phyloP scores from a whole-genome alignment of 2,888 invertebrate species.

The Thalpophila matura region DNA sequence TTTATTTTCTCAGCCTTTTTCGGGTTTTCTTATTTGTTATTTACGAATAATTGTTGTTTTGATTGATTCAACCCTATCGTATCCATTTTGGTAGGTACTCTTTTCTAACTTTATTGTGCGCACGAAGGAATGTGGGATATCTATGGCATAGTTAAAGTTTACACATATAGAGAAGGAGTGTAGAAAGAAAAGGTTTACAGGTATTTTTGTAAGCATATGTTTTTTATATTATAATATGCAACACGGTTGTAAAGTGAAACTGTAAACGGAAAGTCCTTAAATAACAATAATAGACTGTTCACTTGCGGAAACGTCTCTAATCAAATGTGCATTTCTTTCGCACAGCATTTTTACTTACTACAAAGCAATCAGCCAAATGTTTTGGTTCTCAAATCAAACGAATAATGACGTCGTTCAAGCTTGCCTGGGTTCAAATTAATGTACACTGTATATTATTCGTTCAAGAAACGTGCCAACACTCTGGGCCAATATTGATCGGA shows the following conservation, averaged over 20 bases:
- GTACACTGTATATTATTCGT: constrained; percentile 40
- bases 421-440: constrained; percentile 40
- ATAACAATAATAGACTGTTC: not conserved
- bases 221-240: no score
- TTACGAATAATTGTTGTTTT: not conserved
- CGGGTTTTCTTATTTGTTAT: not conserved
- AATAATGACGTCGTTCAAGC: constrained; percentile 41
- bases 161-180: no score
- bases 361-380: constrained; percentile 32
- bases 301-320: constrained; percentile 4
- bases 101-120: no score
- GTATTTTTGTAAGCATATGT: not conserved
- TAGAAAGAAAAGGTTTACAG: no score
- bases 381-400: constrained; percentile 38
- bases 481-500: constrained; percentile 52
- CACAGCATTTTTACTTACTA: constrained; percentile 30
- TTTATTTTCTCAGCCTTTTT: not conserved
- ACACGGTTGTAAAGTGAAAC: not conserved
- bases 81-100: no score
- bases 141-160: no score
- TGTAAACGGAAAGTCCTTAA: not conserved
- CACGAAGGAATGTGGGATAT: no score
- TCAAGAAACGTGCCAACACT: constrained; percentile 55
- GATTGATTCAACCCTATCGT: no score
- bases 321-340: constrained; percentile 11